phyloP scores from a whole-genome alignment of 2,797 vertebrate species.

The Coreius guichenoti region DNA sequence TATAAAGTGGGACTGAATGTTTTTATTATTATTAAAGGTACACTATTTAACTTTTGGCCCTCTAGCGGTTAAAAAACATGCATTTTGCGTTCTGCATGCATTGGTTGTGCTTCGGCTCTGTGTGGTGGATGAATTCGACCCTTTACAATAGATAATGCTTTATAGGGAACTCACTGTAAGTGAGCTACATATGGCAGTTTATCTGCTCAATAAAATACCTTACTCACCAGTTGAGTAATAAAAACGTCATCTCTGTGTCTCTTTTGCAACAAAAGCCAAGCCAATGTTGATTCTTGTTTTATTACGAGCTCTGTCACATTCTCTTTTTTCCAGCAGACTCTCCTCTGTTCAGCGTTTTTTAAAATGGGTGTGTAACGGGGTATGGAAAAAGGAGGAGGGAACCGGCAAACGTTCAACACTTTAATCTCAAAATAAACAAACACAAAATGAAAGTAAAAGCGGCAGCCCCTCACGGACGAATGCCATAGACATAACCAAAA shows the following conservation, averaged over 20 bases:
- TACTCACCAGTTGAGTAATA: background rate
- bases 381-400: too few species aligned
- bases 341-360: too few species aligned
- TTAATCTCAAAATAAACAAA: too few species aligned
- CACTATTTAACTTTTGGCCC: background rate
- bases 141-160: background rate
- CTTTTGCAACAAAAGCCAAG: background rate
- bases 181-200: background rate
- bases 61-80: background rate
- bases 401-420: too few species aligned
- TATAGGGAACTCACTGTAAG: background rate
- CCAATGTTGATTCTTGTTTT: background rate
- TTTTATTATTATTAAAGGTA: too few species aligned
- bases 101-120: background rate
- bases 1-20: too few species aligned
- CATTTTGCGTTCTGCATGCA: too few species aligned
- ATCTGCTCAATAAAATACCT: background rate
- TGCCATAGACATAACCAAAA: too few species aligned
- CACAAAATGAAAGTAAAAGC: too few species aligned
- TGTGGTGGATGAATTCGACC: background rate
- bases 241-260: background rate
- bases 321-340: too few species aligned
- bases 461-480: too few species aligned
- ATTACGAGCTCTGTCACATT: background rate
- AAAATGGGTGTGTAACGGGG: too few species aligned